phyloP scores from a whole-genome alignment of 2,797 vertebrate genomes.

The Rhincodon typus region DNA sequence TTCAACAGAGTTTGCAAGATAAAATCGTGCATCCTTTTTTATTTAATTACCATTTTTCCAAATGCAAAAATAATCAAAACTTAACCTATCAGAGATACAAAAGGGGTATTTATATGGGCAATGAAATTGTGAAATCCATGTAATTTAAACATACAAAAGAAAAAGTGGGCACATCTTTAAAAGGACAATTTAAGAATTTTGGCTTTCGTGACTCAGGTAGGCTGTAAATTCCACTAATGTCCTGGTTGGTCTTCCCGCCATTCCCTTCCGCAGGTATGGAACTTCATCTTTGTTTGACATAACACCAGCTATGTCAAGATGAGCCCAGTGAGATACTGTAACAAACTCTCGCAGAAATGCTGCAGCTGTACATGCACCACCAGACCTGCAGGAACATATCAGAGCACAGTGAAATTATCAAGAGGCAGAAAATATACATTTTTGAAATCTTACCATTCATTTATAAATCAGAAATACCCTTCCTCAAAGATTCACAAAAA shows the following conservation, averaged over 20 bases:
- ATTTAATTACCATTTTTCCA: not conserved
- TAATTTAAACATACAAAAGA: not conserved
- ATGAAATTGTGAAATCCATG: not conserved
- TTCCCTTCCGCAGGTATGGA: conserved; percentile 86
- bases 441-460: not conserved
- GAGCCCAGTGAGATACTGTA: conserved; percentile 81
- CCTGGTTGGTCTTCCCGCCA: conserved; percentile 87
- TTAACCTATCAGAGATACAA: not conserved
- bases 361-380: conserved; percentile 89
- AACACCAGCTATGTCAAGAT: conserved; percentile 92
- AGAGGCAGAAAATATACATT: not conserved
- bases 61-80: not conserved
- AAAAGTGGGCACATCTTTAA: not conserved
- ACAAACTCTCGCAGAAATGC: conserved; percentile 91
- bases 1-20: not conserved
- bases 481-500: not conserved
- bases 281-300: conserved; percentile 93
- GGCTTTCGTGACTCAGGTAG: conserved; percentile 57
- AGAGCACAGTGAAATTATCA: not conserved
- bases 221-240: conserved; percentile 80
- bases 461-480: not conserved
- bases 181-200: conserved; percentile 40
- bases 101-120: not conserved
- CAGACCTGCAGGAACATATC: conserved; percentile 63
- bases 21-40: not conserved